Base-by-base conservation (phyloP, 2,113 vertebrate species). In the Nicator chloris region DNA sequence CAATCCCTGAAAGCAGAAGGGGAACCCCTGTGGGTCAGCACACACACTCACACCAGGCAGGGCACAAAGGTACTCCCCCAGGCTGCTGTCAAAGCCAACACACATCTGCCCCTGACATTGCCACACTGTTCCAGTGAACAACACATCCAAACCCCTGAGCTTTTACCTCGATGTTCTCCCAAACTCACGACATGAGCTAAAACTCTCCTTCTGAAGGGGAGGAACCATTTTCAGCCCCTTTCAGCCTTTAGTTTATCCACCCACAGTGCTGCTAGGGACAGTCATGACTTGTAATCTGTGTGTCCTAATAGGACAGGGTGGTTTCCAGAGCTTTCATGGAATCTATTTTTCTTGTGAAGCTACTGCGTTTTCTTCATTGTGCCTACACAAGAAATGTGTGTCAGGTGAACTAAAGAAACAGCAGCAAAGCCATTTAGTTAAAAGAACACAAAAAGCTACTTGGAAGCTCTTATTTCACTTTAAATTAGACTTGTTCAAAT, bases 1-100 rank as follows among this genome's bases (percentile, higher is more conserved):
- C 98, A 15, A 99, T 98, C 56, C 99, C 99, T 99, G 96, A 60
- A 96, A 97, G 91, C 82, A 91, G 47, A 94, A 79, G 49, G 27
- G 88, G 23, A 82, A 53, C 17, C 33, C 51, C 27, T 4, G 12
- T 4, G 56, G 59, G 11, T 72, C 59, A 50, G 60, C 60, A 84
- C 56, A 72, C 53, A 88, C 64, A 26, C 37, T 28, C 75, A 56
- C 47, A 69, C 11, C 61, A 47, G 59, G 37, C 84, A 82, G 24
- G 2, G 42, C 76, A 57, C 40, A 28, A 56, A 31, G 37, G 2
- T 22, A 51, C 4, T 49, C 35, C 17, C 64, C 17, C 64, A 60
- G 59, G 60, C 45, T 82, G 70, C 51, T 70, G 14, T 21, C 42
- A 66, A 47, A 76, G 63, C 3, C 3, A 80, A 22, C 69, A 22